These are phyloP conservation scores for Beroe forskalii DNA, from an alignment of 37 sponge, comb jelly and placozoan species.

Conservation along the genomic window DNA sequence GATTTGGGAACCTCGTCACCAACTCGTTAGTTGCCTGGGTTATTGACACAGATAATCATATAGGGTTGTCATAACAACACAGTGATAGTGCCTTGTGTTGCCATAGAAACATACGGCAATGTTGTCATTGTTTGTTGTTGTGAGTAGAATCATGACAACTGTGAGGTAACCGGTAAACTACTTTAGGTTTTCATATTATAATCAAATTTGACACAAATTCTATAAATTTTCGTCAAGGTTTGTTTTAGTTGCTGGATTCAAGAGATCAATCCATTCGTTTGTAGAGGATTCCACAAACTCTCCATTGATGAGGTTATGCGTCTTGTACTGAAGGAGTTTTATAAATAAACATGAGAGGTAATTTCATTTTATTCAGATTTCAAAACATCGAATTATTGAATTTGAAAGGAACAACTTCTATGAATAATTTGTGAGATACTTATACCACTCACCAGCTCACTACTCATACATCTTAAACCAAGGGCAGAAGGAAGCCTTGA, in stretches of 20 bases:
- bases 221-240: too few relatives aligned
- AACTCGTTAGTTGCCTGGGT: constrained; percentile 90
- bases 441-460: background rate
- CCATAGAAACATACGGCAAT: background rate
- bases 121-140: background rate
- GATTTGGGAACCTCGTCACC: constrained; percentile 89
- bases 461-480: constrained; percentile 21
- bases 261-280: constrained; percentile 89
- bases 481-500: background rate
- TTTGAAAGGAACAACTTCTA: background rate
- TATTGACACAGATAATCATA: background rate
- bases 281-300: constrained; percentile 89
- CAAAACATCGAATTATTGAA: too few relatives aligned
- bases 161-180: too few relatives aligned
- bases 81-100: background rate
- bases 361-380: too few relatives aligned
- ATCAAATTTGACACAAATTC: too few relatives aligned
- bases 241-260: too few relatives aligned
- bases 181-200: too few relatives aligned
- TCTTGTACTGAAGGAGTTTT: constrained; percentile 72
- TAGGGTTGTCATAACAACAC: background rate
- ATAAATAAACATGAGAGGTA: too few relatives aligned
- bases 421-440: background rate
- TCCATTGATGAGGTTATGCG: constrained; percentile 88
- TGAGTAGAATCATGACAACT: background rate